Evolutionary conservation across 2,113 vertebrate genomes (phyloP).

Genomic region (Tinamus guttatus): DNA sequence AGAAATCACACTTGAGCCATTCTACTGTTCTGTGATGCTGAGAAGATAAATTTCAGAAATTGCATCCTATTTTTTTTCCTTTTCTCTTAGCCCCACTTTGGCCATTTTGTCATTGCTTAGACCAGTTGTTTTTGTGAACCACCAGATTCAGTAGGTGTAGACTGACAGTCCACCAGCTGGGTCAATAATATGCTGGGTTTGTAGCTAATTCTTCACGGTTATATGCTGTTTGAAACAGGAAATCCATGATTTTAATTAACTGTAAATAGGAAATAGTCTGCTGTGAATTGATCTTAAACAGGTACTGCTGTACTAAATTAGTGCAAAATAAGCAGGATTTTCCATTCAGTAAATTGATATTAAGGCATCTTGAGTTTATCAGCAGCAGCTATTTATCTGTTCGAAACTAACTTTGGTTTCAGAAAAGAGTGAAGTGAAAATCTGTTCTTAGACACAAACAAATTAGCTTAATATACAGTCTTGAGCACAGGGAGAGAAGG

Average conservation of each 20-base stretch:
- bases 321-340: constrained; percentile 62
- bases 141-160: not conserved
- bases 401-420: not conserved
- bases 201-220: constrained; percentile 35
- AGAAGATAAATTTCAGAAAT: not conserved
- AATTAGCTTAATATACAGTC: not conserved
- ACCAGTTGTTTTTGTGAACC: not conserved
- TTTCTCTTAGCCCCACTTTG: not conserved
- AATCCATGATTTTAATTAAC: constrained; percentile 71
- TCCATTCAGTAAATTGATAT: constrained; percentile 38
- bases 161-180: not conserved
- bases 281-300: constrained; percentile 67
- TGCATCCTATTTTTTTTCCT: not conserved
- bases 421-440: not conserved
- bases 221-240: constrained; percentile 68
- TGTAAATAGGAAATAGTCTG: constrained; percentile 72
- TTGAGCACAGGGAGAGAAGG: not conserved
- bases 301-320: constrained; percentile 63
- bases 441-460: not conserved
- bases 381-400: not conserved
- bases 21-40: not conserved
- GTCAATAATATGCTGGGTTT: not conserved
- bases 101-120: not conserved
- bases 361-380: constrained; percentile 46
- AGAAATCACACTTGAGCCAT: not conserved